These are phyloP conservation scores for Capreolus pygargus DNA, from an alignment of 2,113 vertebrate species.

Conservation along the genomic window DNA sequence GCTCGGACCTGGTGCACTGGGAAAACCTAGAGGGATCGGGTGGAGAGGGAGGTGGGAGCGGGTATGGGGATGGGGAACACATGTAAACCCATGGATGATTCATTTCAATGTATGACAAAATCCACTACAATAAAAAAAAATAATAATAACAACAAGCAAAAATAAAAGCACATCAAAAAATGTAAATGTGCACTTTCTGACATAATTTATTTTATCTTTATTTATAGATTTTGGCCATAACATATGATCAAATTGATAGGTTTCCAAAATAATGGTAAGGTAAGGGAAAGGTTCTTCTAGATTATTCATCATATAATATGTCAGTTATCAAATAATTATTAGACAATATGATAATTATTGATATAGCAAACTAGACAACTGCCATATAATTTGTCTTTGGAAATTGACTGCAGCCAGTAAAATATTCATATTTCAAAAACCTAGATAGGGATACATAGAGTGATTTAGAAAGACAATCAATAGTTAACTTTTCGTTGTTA, in stretches of 20 bases:
- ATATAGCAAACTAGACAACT: neutral
- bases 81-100: too few relatives aligned
- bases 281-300: neutral
- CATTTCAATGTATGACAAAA: too few relatives aligned
- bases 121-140: too few relatives aligned
- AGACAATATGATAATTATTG: neutral
- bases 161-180: neutral
- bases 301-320: neutral
- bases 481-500: neutral
- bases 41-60: too few relatives aligned
- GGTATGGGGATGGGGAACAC: too few relatives aligned
- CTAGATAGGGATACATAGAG: neutral
- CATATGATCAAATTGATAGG: neutral
- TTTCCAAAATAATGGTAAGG: neutral
- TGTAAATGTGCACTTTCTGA: neutral
- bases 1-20: too few relatives aligned
- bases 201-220: neutral
- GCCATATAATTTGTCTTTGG: neutral
- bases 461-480: neutral
- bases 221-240: neutral
- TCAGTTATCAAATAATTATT: neutral
- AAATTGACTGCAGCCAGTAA: neutral
- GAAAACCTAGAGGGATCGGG: too few relatives aligned
- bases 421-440: neutral
- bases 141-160: too few relatives aligned